Evolutionary conservation across 2,888 invertebrate genomes (phyloP).

Genomic region (Hypsopygia costalis): DNA sequence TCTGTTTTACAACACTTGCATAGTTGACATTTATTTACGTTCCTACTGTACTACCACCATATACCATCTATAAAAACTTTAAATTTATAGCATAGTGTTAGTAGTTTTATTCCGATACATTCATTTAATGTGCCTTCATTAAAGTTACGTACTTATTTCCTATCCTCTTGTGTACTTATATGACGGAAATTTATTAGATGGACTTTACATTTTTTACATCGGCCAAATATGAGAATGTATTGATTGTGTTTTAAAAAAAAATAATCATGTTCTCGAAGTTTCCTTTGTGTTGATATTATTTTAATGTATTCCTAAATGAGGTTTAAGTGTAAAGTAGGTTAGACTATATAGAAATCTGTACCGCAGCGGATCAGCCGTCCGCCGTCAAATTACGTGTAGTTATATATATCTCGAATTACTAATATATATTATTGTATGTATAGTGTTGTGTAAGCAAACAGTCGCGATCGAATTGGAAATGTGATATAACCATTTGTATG

Average conservation of each 20-base stretch:
- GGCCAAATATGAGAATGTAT: slow-evolving; percentile 13
- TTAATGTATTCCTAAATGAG: slow-evolving; percentile 58
- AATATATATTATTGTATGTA: slow-evolving; percentile 38
- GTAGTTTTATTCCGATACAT: slow-evolving; percentile 7
- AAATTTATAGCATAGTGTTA: too few relatives aligned
- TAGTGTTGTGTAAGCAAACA: slow-evolving; percentile 36
- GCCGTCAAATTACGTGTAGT: slow-evolving; percentile 32
- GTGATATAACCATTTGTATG: slow-evolving; percentile 41
- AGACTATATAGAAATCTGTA: slow-evolving; percentile 37
- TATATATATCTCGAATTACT: slow-evolving; percentile 51
- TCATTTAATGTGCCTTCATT: slow-evolving; percentile 20
- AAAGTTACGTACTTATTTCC: slow-evolving; percentile 38
- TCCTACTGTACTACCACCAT: too few relatives aligned
- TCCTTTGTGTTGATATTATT: slow-evolving; percentile 50
- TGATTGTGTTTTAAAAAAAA: slow-evolving; percentile 17
- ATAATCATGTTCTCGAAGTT: slow-evolving; percentile 32
- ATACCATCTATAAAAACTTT: too few relatives aligned
- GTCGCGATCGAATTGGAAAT: slow-evolving; percentile 38
- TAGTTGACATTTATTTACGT: too few relatives aligned
- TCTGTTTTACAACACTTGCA: background rate
- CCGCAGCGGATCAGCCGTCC: slow-evolving; percentile 24
- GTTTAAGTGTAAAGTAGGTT: slow-evolving; percentile 61
- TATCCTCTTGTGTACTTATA: slow-evolving; percentile 33
- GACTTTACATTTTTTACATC: slow-evolving; percentile 10
- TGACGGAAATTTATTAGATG: slow-evolving; percentile 15